Evolutionary conservation across 2,113 vertebrate species (phyloP), one percentile per base, ranked within the genome.

Genomic region (Pipa parva): DNA sequence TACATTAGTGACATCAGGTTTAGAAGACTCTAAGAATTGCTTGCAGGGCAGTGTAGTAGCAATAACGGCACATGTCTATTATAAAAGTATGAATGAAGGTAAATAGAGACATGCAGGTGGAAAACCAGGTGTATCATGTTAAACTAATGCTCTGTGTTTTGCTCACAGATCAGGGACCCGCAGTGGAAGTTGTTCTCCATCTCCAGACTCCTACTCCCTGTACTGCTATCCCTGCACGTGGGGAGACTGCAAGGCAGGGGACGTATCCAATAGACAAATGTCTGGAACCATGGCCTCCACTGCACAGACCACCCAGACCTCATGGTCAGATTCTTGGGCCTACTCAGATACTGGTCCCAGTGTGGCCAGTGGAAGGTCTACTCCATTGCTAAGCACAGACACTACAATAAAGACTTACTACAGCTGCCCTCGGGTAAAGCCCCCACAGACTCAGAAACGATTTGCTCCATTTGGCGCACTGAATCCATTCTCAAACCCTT

Each of bases 211-310:
- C 2, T 92, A 91, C 71, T 94, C 93, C 12, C 82, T 97, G 3
- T 98, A 98, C 79, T 98, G 94, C 78, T 98, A 98, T 73, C 95
- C 95, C 0, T 98, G 94, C 74, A 90, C 93, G 1, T 98, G 95
- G 95, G 89, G 88, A 0, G 94, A 95, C 79, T 97, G 94, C 78
- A 94, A 93, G 59, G 91, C 84, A 1, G 87, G 87, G 2, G 92
- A 90, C 49, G 60, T 91, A 4, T 77, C 88, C 0, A 77, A 73
- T 36, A 79, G 65, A 2, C 79, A 76, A 0, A 71, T 77, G 26
- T 72, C 85, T 0, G 83, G 75, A 2, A 59, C 78, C 46, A 77
- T 52, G 46, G 76, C 50, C 4, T 77, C 85, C 1, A 81, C 82
- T 69, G 80, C 71, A 2, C 91, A 90, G 74, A 84, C 91, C 0